A percentile compares a stretch with the other conserved stretches of the same genome.
These are phyloP conservation scores for Marcusenius ussheri DNA, from an alignment of 2,113 vertebrate species.

Conservation along the genomic window DNA sequence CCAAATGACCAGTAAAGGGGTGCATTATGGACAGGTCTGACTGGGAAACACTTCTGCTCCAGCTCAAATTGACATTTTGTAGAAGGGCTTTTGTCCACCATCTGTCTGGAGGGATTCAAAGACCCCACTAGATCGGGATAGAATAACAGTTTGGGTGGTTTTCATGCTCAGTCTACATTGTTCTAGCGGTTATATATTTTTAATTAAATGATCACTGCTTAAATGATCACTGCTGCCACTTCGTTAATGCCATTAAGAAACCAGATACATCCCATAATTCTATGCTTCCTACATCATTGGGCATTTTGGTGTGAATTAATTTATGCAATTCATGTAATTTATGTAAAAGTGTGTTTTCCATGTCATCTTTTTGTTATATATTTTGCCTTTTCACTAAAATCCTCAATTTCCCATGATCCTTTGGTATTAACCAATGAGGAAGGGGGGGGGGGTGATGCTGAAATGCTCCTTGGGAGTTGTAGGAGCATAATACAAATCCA, in stretches of 20 bases:
- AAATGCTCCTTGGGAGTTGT: background rate
- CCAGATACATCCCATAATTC: background rate
- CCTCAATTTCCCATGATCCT: conserved; percentile 1
- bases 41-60: background rate
- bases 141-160: background rate
- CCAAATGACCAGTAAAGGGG: background rate
- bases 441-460: background rate
- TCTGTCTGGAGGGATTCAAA: background rate
- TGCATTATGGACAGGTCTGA: background rate
- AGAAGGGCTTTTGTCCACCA: background rate
- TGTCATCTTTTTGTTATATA: background rate
- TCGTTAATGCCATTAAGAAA: background rate
- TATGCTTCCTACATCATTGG: background rate
- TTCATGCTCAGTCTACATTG: background rate
- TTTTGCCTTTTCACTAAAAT: background rate
- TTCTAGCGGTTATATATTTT: background rate
- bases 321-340: background rate
- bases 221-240: background rate
- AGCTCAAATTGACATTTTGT: background rate
- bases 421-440: background rate
- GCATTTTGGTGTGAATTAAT: background rate
- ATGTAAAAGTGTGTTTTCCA: background rate
- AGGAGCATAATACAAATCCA: background rate
- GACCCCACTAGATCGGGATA: background rate
- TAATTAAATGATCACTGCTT: background rate